Base-by-base conservation (phyloP, 2,888 invertebrate genomes). In the Heteropelma amictum region DNA sequence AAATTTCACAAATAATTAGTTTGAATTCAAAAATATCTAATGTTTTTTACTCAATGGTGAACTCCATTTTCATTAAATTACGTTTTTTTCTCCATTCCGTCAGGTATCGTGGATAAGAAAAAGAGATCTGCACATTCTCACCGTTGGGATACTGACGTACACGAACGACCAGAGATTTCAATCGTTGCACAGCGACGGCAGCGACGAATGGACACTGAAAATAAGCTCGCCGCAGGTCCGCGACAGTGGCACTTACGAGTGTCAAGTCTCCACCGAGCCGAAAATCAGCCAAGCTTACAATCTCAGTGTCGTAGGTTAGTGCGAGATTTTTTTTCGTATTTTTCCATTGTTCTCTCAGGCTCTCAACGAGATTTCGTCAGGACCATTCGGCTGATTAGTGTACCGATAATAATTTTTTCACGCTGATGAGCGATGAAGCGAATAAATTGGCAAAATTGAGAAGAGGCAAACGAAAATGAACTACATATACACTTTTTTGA, bases 61-160 rank as follows among this genome's bases (percentile, higher is more conserved):
- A 21, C 19, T 56, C n/a, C 28, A 35, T 38, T 19, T 7, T 1
- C 21, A 35, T 38, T 14, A 3, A 10, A 45, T 2, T 47, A 23
- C 8, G 26, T 7, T 12, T 42, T 40, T 49, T 38, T 35, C 63
- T 45, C n/a, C 35, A 42, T 35, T 40, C 54, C 81, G 86, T 0
- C 89, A 95, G 95, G 95, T 96, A 10, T 96, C 96, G 8, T 96
- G 96, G 96, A 96, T 96, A 81, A 91, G 96, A 7, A 95, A 96
- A 85, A 92, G 95, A 10, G 96, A 96, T 87, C 91, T 96, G 40
- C 96, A 96, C 91, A 93, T 94, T 80, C 90, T 94, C 53, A 94
- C 94, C 14, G 94, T 94, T 19, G 93, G 94, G 63, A 93, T 93
- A 79, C 90, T 94, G 88, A 94, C 94, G 54, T 94, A 94, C 85